These are phyloP conservation scores for Mamestra configurata DNA, from an alignment of 1,140 invertebrate genomes.

Conservation along the genomic window DNA sequence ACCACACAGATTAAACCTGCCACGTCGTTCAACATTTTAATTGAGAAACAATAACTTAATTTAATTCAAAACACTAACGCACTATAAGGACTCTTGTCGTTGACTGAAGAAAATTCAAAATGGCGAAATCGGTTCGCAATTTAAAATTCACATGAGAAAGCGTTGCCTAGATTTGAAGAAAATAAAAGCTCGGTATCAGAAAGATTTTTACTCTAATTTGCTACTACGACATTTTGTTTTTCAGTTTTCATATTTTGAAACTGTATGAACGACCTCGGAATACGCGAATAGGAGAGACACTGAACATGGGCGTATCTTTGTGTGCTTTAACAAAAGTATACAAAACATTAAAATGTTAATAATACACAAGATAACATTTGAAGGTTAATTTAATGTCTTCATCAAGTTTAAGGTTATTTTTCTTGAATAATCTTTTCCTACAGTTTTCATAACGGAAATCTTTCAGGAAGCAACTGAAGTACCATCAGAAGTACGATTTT, in stretches of 20 bases:
- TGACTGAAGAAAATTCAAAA: too few relatives aligned
- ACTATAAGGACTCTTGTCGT: background rate
- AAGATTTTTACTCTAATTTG: background rate
- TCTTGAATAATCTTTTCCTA: background rate
- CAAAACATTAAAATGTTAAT: constrained; percentile 7
- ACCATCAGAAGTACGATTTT: too few relatives aligned
- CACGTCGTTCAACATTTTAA: constrained; percentile 3
- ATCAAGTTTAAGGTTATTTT: constrained; percentile 21
- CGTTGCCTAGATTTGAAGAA: too few relatives aligned
- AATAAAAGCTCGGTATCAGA: background rate
- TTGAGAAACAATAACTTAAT: background rate
- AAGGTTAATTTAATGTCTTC: background rate
- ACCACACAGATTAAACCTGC: constrained; percentile 22
- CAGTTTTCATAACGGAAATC: background rate
- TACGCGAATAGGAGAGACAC: background rate
- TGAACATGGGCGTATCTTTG: background rate
- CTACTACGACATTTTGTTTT: too few relatives aligned
- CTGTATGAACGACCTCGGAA: background rate
- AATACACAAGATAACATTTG: background rate
- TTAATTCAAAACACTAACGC: too few relatives aligned
- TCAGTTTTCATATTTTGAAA: background rate
- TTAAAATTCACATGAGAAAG: too few relatives aligned
- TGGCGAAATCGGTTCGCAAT: too few relatives aligned
- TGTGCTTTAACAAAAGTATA: constrained; percentile 15
- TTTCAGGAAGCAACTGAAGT: background rate